Base-by-base conservation (phyloP, 1,140 invertebrate genomes). In the Stenopsyche tienmushanensis region DNA sequence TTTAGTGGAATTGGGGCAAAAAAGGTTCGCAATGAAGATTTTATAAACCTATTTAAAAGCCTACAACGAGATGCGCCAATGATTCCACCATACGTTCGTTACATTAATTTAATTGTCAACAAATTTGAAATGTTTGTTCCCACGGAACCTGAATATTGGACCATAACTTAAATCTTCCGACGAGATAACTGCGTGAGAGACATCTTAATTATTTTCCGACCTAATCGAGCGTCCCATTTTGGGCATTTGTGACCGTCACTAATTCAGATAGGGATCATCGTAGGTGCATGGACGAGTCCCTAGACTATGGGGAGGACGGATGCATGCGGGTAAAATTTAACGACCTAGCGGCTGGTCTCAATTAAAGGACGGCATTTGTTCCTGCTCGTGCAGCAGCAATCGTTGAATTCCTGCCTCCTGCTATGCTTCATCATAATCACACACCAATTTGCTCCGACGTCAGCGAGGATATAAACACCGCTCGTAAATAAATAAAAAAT, bases 331-430 rank as follows among this genome's bases (percentile, higher is more conserved):
- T 54, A 54, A 54, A 34, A 15, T 13, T 23, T 54, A 54, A 54
- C 23, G 52, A 54, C 10, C 52, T n/a, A 25, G 52, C 23, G 23
- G 52, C 34, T 59, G 55, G 23, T 20, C 17, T 26, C 55, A 59
- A 59, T 59, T 59, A 59, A 59, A 59, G 53, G 26, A 21, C 10
- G 10, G n/a, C 18, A 5, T 20, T 47, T 20, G 44, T 47, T 47
- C 44, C 44, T 47, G 44, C 44, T 47, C 29, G 29, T 34, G 2
- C 20, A 34, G 34, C 54, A 9, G 29, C 54, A 59, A 59, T 59
- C 39, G 55, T 59, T 23, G 25, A 59, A 59, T 59, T 59, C 55
- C 55, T 59, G 55, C 24, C 49, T 21, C 18, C n/a, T n/a, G n/a
- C n/a, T n/a, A n/a, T n/a, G n/a, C n/a, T n/a, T n/a, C 7, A 18